phyloP scores from a whole-genome alignment of 2,888 invertebrate species.

The Germaria angustata region DNA sequence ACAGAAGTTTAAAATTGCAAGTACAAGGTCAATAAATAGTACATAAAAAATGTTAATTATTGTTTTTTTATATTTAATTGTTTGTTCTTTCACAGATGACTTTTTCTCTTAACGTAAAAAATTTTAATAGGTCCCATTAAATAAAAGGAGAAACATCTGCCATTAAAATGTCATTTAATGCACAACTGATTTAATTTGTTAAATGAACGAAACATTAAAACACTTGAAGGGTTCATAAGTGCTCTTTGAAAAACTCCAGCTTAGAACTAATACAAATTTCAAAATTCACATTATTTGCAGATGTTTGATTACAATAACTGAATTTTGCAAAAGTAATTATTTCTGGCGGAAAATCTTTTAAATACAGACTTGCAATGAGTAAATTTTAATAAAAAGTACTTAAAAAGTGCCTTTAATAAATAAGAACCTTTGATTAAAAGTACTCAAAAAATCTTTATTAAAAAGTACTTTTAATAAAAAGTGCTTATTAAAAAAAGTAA shows the following conservation, averaged over 20 bases:
- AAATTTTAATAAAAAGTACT: too few species aligned
- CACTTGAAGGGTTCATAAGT: background rate
- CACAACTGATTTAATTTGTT: background rate
- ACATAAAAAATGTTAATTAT: background rate
- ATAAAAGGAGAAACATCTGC: constrained; percentile 7
- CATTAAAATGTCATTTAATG: background rate
- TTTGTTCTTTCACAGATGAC: background rate
- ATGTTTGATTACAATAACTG: too few species aligned
- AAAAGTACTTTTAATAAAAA: too few species aligned
- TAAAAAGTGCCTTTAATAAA: too few species aligned
- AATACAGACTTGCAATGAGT: too few species aligned
- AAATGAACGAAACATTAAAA: background rate
- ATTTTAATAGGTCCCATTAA: background rate
- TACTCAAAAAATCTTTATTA: too few species aligned
- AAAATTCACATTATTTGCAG: background rate
- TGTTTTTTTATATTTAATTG: background rate
- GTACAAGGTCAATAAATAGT: constrained; percentile 54
- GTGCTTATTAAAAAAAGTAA: too few species aligned
- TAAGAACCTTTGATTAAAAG: too few species aligned
- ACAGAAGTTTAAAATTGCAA: constrained; percentile 12
- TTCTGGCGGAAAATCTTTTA: too few species aligned
- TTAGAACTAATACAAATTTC: too few species aligned
- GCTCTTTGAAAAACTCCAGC: too few species aligned
- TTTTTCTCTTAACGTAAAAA: background rate
- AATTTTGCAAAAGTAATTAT: too few species aligned